Evolutionary conservation across 2,888 invertebrate genomes (phyloP), one percentile per base, ranked within the genome.

Genomic region (Tiliacea aurago): DNA sequence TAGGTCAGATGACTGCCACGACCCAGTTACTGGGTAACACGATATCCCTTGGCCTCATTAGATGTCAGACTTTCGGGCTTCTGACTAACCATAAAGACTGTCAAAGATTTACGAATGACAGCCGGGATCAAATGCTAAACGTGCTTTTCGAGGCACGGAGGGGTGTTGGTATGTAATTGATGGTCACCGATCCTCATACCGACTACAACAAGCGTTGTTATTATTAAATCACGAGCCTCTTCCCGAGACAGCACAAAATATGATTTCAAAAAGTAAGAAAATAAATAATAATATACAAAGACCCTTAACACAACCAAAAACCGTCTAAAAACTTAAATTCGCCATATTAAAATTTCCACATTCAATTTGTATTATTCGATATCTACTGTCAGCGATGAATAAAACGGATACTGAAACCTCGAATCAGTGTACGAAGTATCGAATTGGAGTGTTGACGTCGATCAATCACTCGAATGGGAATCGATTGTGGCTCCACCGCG

Each of bases 381-480:
- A 66, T 15, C 51, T 10, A 62, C 23, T 70, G 61, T 58, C 64
- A 45, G 55, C 15, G 20, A 75, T 72, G 73, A 81, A 83, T 70
- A 70, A 74, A 68, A 69, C 59, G 37, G 53, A 74, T 43, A 55
- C 23, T 64, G 56, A 63, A 58, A 71, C 56, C 37, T 61, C 45
- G 61, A 83, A 73, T 83, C 61, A 55, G 56, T 58, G 71, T 65
- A 58, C 65, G 56, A 64, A 61, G 67, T 64, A 64, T 79, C 69
- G 67, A 64, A 73, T 79, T 68, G 69, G 47, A 70, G 43, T 66
- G 71, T 79, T 59, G 68, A 68, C 65, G 62, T 70, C 76, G 68
- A 82, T 80, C 65, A 68, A 70, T 84, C 73, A 81, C 71, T 74
- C 62, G 51, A 47, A 66, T 83, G 67, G 28, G 58, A 78, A 68